Evolutionary conservation across 2,888 invertebrate genomes (phyloP).

Genomic region (Drosophila subsilvestris): DNA sequence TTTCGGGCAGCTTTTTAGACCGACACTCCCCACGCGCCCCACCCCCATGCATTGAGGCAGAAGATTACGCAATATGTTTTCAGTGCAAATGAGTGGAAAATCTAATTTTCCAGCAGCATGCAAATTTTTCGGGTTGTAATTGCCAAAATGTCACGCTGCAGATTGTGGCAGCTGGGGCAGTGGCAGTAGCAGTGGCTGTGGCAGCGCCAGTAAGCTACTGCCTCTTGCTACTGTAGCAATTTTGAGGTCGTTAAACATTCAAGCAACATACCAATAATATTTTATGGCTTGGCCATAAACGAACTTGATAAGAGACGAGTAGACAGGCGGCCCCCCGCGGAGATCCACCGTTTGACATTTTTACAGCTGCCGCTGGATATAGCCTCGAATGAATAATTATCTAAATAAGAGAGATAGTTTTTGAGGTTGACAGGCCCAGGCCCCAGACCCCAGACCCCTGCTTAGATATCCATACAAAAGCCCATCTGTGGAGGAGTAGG

Average conservation of each 20-base stretch:
- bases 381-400: conserved; percentile 15
- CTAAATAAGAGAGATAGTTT: neutral
- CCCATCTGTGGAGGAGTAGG: conserved; percentile 27
- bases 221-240: conserved; percentile 16
- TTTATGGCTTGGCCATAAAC: conserved; percentile 31
- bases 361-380: conserved; percentile 5
- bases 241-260: conserved; percentile 29
- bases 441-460: conserved; percentile 9
- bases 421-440: conserved; percentile 8
- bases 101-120: conserved; percentile 72
- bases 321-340: neutral
- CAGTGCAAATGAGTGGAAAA: conserved; percentile 76
- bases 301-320: conserved; percentile 15
- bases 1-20: conserved; percentile 23
- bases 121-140: conserved; percentile 49
- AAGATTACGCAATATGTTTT: conserved; percentile 74
- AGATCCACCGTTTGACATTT: conserved; percentile 20
- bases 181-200: neutral
- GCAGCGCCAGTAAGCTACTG: conserved; percentile 11
- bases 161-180: neutral
- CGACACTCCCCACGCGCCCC: conserved; percentile 33
- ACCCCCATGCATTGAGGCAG: conserved; percentile 63
- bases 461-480: conserved; percentile 20
- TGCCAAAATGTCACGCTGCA: conserved; percentile 45
- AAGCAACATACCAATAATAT: conserved; percentile 14